Base-by-base conservation (phyloP, 2,888 invertebrate genomes). In the Chromoteleia sp. region DNA sequence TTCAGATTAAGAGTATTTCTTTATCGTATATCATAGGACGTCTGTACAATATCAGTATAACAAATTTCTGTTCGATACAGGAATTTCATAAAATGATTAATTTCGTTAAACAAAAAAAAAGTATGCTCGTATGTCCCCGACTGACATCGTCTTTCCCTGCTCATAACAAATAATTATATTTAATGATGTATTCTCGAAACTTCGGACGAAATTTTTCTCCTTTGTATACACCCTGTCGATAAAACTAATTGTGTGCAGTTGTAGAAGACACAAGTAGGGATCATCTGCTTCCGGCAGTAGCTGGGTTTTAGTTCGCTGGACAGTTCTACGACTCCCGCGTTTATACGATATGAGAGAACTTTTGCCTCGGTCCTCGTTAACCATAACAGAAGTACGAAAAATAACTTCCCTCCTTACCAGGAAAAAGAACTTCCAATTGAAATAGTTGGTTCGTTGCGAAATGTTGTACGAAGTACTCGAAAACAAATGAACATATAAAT, bases 191-290 rank as follows among this genome's bases (percentile, higher is more conserved):
- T 73, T 48, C 59, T 68, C 67, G 59, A 80, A 68, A 68, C 19
- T 68, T 54, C 6, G 41, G 43, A 30, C 25, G 19, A 25, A 68
- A 68, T 68, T 74, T 48, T 61, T 74, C 54, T 67, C 56, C 67
- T 74, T 58, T 54, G 56, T 80, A 68, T 74, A 79, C 39, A 80
- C 41, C 56, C 79, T 74, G 79, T 80, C 79, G 79, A 80, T 80
- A 68, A 80, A 80, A 74, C 79, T 74, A 80, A 80, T 74, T 79
- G 79, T 63, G 73, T 80, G 79, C 74, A 74, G 79, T 80, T 74
- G 74, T 59, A 74, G 56, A 25, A 80, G 74, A 80, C 68, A 80
- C 79, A 74, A 68, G 74, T 68, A 80, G 68, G 79, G 79, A 80
- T 80, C 79, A 74, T 80, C 74, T 74, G 79, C 79, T 80, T 48